phyloP scores from a whole-genome alignment of 2,113 vertebrate genomes.

The Proteles cristata region DNA sequence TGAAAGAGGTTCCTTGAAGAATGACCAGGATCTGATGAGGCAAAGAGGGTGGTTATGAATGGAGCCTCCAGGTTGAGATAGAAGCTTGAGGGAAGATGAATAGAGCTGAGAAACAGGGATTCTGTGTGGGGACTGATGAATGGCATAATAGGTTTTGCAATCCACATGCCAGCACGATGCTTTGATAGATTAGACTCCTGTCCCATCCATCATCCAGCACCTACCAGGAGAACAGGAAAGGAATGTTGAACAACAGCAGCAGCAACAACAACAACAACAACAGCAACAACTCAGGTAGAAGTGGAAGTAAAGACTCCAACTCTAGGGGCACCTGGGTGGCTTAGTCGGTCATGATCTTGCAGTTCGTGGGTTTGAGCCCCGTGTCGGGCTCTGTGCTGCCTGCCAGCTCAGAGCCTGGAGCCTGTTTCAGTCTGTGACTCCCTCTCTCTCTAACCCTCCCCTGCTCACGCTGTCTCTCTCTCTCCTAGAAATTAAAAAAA shows the following conservation, averaged over 20 bases:
- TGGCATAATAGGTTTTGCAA: neutral
- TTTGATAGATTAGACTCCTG: neutral
- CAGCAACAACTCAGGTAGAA: neutral
- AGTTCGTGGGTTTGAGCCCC: too few species aligned
- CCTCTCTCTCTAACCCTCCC: too few species aligned
- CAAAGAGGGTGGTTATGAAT: fast-evolving
- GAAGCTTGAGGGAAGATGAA: neutral
- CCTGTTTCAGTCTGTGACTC: too few species aligned
- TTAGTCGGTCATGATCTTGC: too few species aligned
- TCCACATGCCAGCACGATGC: neutral
- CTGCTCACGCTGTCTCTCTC: too few species aligned
- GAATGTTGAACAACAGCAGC: neutral
- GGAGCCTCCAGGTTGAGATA: neutral
- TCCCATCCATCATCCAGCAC: neutral
- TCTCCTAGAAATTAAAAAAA: too few species aligned
- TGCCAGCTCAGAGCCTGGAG: too few species aligned
- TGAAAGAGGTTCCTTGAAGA: neutral
- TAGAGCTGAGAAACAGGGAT: neutral
- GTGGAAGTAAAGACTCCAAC: neutral
- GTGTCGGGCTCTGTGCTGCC: too few species aligned
- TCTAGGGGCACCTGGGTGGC: too few species aligned
- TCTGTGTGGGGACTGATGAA: neutral
- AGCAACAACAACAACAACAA: neutral
- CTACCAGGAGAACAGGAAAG: neutral
- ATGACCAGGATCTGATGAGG: neutral